These are phyloP conservation scores for Stegophylla sp. DNA, from an alignment of 2,888 invertebrate genomes.

Conservation along the genomic window DNA sequence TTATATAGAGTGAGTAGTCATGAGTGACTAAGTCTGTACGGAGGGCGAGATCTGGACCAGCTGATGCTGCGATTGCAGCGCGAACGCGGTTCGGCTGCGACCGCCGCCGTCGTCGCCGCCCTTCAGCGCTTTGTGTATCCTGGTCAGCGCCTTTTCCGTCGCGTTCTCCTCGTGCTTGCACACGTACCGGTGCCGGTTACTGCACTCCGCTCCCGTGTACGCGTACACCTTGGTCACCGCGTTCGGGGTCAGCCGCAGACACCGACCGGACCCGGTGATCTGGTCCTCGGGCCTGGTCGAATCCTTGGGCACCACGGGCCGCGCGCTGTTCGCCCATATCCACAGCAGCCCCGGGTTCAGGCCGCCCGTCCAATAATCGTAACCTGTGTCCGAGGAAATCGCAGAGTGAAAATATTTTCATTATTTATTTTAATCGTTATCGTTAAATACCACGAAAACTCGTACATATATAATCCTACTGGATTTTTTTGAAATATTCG, in stretches of 20 bases:
- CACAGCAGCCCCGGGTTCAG: constrained; percentile 84
- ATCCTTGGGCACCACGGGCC: constrained; percentile 69
- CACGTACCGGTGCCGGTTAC: constrained; percentile 72
- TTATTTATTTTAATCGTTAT: too few relatives aligned
- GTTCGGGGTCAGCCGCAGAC: constrained; percentile 75
- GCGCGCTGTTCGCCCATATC: constrained; percentile 86
- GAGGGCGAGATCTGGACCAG: too few relatives aligned
- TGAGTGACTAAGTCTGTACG: too few relatives aligned
- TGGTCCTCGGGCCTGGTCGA: constrained; percentile 64
- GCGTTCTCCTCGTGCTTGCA: constrained; percentile 70
- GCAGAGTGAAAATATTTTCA: too few relatives aligned
- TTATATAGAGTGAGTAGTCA: too few relatives aligned
- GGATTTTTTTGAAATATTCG: too few relatives aligned
- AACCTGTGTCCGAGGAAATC: too few relatives aligned
- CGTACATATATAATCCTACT: too few relatives aligned
- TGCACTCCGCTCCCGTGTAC: constrained; percentile 79
- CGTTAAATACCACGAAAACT: too few relatives aligned
- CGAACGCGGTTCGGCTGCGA: background rate
- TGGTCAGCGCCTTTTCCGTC: constrained; percentile 62
- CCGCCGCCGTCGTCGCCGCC: background rate
- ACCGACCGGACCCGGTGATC: constrained; percentile 74
- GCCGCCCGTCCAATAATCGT: constrained; percentile 83
- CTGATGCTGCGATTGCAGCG: background rate
- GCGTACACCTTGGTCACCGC: constrained; percentile 70
- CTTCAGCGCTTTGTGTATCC: constrained; percentile 62